A percentile compares a stretch with the other conserved stretches of the same genome.
These are phyloP conservation scores for Pyxicephalus adspersus DNA, from an alignment of 2,113 vertebrate genomes.

Conservation along the genomic window DNA sequence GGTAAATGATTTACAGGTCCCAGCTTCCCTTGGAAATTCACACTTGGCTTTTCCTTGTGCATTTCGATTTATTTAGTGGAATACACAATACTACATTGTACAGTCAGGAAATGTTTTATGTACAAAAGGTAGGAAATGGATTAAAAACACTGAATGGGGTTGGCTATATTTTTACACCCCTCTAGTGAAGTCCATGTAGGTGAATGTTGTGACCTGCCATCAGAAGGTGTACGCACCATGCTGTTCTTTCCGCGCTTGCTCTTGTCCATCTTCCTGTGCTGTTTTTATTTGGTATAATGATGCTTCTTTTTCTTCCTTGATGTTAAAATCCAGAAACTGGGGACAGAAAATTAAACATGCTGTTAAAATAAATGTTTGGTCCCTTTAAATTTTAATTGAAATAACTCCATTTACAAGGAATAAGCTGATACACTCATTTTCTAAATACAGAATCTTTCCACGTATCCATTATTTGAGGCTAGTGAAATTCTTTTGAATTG, in stretches of 20 bases:
- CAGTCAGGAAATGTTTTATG: conserved; percentile 30
- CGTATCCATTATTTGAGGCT: no score
- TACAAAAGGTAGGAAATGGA: conserved; percentile 37
- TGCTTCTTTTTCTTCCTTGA: conserved; percentile 30
- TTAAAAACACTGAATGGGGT: conserved; percentile 18
- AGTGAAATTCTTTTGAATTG: no score
- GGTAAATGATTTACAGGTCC: no score
- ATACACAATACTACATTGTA: conserved; percentile 29
- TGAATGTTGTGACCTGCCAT: conserved; percentile 32
- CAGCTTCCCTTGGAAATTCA: conserved; percentile 9
- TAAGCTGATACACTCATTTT: no score
- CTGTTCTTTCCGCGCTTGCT: conserved; percentile 2
- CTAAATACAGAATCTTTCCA: no score
- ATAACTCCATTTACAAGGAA: no score
- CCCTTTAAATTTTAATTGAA: no score
- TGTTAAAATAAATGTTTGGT: no score
- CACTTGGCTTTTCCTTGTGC: conserved; percentile 18
- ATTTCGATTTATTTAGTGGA: conserved; percentile 28
- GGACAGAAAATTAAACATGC: background rate
- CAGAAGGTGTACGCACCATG: conserved; percentile 36
- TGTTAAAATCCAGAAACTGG: conserved; percentile 2
- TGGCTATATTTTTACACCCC: conserved; percentile 26
- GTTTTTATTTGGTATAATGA: background rate
- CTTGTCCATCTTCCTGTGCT: conserved; percentile 21
- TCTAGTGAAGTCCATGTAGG: conserved; percentile 39